Conservation (phyloP, 2,888 invertebrate species). For the Habroteleia sp. region DNA sequence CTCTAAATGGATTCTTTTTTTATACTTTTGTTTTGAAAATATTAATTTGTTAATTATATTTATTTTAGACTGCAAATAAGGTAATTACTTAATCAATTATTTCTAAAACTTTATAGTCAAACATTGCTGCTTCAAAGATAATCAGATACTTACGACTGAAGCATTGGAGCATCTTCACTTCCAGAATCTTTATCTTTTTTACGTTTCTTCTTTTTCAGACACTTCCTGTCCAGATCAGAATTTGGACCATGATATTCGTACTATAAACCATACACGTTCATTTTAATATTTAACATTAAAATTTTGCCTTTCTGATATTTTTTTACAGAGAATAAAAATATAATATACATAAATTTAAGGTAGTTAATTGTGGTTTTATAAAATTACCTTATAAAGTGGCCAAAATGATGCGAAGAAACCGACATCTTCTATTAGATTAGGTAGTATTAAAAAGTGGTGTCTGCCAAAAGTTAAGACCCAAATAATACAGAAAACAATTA, state of each 20-base stretch:
- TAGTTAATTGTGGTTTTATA: too few relatives aligned
- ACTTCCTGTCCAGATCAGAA: constrained; percentile 82
- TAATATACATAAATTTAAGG: constrained; percentile 48
- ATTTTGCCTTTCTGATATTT: too few relatives aligned
- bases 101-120: too few relatives aligned
- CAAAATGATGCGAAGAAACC: constrained; percentile 99
- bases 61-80: too few relatives aligned
- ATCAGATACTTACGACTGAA: constrained; percentile 51
- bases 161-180: constrained; percentile 85
- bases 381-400: constrained; percentile 96
- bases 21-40: too few relatives aligned
- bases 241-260: constrained; percentile 90
- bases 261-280: too few relatives aligned
- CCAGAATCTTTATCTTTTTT: constrained; percentile 92
- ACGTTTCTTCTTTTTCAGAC: constrained; percentile 86
- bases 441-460: constrained; percentile 98
- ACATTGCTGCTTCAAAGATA: too few relatives aligned
- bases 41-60: too few relatives aligned
- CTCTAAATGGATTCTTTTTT: too few relatives aligned
- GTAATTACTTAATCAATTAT: too few relatives aligned
- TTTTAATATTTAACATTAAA: too few relatives aligned
- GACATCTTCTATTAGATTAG: constrained; percentile 99
- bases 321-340: too few relatives aligned
- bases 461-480: constrained; percentile 94
- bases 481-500: constrained; percentile 94